phyloP scores from a whole-genome alignment of 2,888 invertebrate genomes.

The Eristalinus aeneus region DNA sequence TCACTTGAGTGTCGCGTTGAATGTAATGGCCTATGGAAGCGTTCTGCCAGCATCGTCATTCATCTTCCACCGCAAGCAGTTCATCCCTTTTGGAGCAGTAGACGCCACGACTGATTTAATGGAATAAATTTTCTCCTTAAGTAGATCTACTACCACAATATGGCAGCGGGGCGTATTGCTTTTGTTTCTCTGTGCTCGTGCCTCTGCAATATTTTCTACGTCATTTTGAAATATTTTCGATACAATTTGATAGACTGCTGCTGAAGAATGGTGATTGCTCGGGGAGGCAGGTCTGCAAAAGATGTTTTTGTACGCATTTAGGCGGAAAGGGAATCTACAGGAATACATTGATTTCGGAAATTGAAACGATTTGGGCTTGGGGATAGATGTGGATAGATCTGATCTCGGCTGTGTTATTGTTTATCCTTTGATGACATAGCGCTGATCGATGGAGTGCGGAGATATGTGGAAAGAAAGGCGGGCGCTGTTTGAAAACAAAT shows the following conservation, averaged over 20 bases:
- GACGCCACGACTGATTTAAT: background rate
- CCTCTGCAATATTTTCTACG: background rate
- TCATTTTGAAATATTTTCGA: background rate
- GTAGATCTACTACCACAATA: background rate
- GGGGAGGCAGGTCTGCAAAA: background rate
- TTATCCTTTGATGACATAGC: background rate
- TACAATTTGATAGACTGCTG: background rate
- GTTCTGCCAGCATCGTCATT: background rate
- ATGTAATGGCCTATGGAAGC: background rate
- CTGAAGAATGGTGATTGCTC: background rate
- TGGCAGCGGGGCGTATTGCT: background rate
- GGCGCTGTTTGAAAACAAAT: background rate
- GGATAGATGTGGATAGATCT: background rate
- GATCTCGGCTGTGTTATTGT: background rate
- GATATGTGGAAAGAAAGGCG: background rate
- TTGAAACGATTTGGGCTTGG: background rate
- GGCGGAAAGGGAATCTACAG: background rate
- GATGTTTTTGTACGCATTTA: background rate
- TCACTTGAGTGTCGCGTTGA: background rate
- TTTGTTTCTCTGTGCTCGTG: background rate
- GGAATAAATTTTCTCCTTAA: slow-evolving; percentile 2
- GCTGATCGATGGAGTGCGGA: background rate
- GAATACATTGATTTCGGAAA: background rate
- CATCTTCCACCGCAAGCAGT: background rate
- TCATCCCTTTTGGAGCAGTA: background rate